Evolutionary conservation across 1,140 invertebrate genomes (phyloP).

Genomic region (Octopus bimaculoides): DNA sequence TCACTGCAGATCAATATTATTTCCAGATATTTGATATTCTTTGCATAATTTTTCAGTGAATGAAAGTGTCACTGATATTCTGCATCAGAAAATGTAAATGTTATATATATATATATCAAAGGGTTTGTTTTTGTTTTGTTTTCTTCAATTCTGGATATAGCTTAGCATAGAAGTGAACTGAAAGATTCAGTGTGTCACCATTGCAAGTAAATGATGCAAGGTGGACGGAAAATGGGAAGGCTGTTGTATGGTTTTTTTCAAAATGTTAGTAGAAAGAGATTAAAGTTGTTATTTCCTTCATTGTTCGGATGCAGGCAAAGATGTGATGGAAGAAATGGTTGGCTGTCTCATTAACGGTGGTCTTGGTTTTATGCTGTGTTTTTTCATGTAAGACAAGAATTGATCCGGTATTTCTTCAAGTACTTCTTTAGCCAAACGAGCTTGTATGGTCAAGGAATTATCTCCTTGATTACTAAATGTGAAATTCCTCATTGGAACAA

Average conservation of each 20-base stretch:
- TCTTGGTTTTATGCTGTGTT: constrained; percentile 58
- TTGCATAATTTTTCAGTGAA: too few relatives aligned
- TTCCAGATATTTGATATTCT: too few relatives aligned
- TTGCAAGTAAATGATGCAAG: not conserved
- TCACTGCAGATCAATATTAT: too few relatives aligned
- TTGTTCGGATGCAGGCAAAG: constrained; percentile 41
- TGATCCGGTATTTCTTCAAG: constrained; percentile 66
- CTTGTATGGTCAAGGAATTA: constrained; percentile 38
- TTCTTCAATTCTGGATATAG: constrained; percentile 11
- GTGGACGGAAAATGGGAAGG: not conserved
- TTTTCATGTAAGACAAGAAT: constrained; percentile 65
- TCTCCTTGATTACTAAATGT: constrained; percentile 31
- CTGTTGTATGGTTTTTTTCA: not conserved
- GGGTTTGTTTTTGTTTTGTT: not conserved
- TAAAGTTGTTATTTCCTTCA: constrained; percentile 12
- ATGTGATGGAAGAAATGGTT: constrained; percentile 42
- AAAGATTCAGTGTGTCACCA: not conserved
- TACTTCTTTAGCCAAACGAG: constrained; percentile 63
- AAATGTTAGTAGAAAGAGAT: not conserved
- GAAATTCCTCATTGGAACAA: constrained; percentile 64
- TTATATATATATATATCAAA: not conserved
- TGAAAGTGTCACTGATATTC: too few relatives aligned
- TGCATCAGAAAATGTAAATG: too few relatives aligned
- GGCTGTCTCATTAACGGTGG: constrained; percentile 39
- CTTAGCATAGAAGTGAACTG: not conserved